Base-by-base conservation (phyloP, 2,888 invertebrate species). In the Branchipolynoe longqiensis region DNA sequence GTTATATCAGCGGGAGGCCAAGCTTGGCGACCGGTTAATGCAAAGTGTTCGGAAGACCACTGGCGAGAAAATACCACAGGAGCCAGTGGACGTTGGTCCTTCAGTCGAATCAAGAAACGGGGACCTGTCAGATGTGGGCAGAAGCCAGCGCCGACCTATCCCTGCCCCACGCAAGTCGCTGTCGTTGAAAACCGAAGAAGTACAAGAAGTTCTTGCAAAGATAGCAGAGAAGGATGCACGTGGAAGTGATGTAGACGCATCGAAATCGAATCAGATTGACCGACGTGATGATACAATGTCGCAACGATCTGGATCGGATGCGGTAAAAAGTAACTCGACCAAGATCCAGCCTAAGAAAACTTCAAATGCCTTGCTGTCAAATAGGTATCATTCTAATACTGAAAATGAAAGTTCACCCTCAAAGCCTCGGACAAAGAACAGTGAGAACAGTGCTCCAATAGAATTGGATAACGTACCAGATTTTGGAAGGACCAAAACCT, bases 141-240 rank as follows among this genome's bases (percentile, higher is more conserved):
- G 38, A 48, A 48, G 33, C 2, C 84, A 73, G 0, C n/a, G 85
- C 22, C 40, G 58, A 2, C 85, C 85, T 33, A 25, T 73, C 25
- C 85, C 85, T 25, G 54, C 85, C 22, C 83, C 83, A 2, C 62
- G 83, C 18, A 36, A 31, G 33, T 83, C 62, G 4, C 3, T 54
- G 2, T 62, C 59, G 0, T 18, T 54, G 64, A 59, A 54, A 40
- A 40, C 25, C 12, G 62, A 48, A 40, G 33, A 56, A 14, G 36
- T 82, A 38, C 25, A 54, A 36, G 82, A 82, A 4, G 82, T 40
- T 2, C 25, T 58, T 33, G 25, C 14, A 4, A 33, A 38, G 38
- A 69, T 69, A n/a, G 38, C 38, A n/a, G 33, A 62, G 28, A 83
- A 48, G 1, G 40, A 41, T 6, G 6, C 0, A 28, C n/a, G n/a